Evolutionary conservation across 2,888 invertebrate genomes (phyloP), one percentile per base, ranked within the genome.

Genomic region (Nomada hirtipes): DNA sequence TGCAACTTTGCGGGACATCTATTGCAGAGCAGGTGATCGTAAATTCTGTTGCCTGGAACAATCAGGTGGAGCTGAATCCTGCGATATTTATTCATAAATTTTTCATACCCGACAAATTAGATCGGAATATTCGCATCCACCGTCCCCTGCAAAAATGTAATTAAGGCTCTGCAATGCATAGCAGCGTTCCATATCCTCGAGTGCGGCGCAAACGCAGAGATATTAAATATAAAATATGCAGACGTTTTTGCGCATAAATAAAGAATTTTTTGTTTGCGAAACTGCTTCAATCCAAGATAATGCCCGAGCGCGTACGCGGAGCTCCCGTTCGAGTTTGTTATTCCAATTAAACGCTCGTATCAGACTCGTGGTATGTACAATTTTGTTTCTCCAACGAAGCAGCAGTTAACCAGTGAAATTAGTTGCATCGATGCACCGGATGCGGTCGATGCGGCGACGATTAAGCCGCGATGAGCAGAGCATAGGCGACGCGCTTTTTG

Each of bases 361-460:
- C 75, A 26, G 65, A 44, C 67, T n/a, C 23, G 44, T 20, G 15
- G 1, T 55, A 55, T 60, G 36, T 7, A 7, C 36, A 7, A 36
- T 7, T 36, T 68, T 71, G 71, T 36, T 69, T 60, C 60, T 26
- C 29, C 13, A 18, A 15, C n/a, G 47, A 11, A 26, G 53, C 18
- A 26, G 11, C 55, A 23, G 55, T 63, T 60, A 61, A 52, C 67
- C 75, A 57, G 76, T 23, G 64, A 73, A 73, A 77, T 52, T 67
- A 84, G 76, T 82, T 84, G 61, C 55, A 71, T 67, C 65, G 76
- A 70, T 74, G 79, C 78, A 29, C 67, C 83, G 77, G 72, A 83
- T 75, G 75, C 76, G 20, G 63, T 10, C 65, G 60, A 52, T 26
- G 72, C 59, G 59, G 26, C 74, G 57, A 59, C 60, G 67, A 82